Base-by-base conservation (phyloP, 2,113 vertebrate species). In the Psettodes erumei region DNA sequence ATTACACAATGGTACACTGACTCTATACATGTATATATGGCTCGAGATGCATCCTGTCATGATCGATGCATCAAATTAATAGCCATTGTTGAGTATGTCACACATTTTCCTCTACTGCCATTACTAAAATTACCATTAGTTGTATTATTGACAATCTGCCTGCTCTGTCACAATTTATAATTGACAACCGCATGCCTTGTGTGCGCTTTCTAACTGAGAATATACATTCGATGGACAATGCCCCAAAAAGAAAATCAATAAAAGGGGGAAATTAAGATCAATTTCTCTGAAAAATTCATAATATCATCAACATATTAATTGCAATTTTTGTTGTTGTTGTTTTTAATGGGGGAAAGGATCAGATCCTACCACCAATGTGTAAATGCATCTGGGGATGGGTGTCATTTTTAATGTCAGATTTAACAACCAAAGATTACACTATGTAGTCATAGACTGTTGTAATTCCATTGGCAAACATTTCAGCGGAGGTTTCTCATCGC, bases 61-160 rank as follows among this genome's bases (percentile, higher is more conserved):
- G 8, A 65, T 68, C 53, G 53, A 33, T 82, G 16, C 27, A 23
- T 82, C 73, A 80, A 48, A 80, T 77, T 63, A 71, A 55, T 13
- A 70, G 30, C 53, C 61, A 80, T 67, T 72, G 53, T 82, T 70
- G 33, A 58, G 28, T 30, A 35, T 42, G 61, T 53, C 66, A 64
- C 33, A 63, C 42, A 67, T 58, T 68, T 64, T 79, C 27, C 69
- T 48, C 10, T 5, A 25, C 21, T 35, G 3, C 21, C 53, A 25
- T 60, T 55, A 61, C 15, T 28, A 78, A 65, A 65, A 79, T 84
- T 62, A 55, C 23, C 19, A 54, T 79, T 71, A 71, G 85, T 67
- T 63, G 38, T 69, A 40, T 59, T 73, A 83, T 83, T 72, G 77
- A 69, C 71, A 75, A 64, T 50, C 51, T 80, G 69, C 66, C 82